Evolutionary conservation across 2,113 vertebrate species (phyloP).

Genomic region (Manacus vitellinus): DNA sequence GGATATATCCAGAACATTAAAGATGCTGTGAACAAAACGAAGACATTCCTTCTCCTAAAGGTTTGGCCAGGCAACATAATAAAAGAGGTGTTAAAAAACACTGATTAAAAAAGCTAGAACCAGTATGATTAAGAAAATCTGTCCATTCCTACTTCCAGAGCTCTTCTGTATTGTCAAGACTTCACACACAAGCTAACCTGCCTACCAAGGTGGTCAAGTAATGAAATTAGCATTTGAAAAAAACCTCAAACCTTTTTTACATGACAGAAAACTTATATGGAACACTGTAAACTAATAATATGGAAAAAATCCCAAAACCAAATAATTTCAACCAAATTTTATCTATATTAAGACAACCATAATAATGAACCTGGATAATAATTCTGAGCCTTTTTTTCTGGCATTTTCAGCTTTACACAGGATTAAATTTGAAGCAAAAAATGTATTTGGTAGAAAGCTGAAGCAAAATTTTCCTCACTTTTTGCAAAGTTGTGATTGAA

Average conservation of each 20-base stretch:
- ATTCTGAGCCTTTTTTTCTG: background rate
- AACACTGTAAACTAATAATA: background rate
- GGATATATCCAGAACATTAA: background rate
- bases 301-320: background rate
- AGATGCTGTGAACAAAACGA: background rate
- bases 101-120: background rate
- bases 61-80: background rate
- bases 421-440: background rate
- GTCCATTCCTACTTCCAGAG: background rate
- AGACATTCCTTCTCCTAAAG: background rate
- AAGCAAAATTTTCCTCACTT: background rate
- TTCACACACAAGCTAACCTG: background rate
- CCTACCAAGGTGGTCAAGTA: background rate
- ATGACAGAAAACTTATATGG: background rate
- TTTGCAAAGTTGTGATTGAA: background rate
- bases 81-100: background rate
- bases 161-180: background rate
- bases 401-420: background rate
- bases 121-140: background rate
- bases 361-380: background rate
- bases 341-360: background rate
- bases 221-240: background rate
- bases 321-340: background rate
- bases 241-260: background rate
- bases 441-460: background rate